Evolutionary conservation across 1,140 invertebrate genomes (phyloP).

Genomic region (Acromyrmex charruanus): DNA sequence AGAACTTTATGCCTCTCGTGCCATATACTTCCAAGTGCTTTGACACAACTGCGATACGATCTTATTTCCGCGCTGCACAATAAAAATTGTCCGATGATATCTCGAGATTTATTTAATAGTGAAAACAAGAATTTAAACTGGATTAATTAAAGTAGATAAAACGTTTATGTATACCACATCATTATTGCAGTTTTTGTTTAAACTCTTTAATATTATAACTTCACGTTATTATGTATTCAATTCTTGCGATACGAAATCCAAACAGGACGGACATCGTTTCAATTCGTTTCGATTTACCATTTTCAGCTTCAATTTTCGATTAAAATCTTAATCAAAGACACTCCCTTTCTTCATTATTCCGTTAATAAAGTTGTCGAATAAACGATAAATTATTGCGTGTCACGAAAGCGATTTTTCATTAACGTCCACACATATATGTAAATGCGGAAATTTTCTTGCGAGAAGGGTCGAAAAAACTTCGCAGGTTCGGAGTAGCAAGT

Average conservation of each 20-base stretch:
- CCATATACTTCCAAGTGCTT: background rate
- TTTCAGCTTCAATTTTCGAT: slow-evolving; percentile 32
- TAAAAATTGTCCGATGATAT: background rate
- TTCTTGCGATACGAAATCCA: background rate
- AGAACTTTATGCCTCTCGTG: background rate
- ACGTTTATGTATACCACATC: background rate
- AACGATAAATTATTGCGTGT: slow-evolving; percentile 43
- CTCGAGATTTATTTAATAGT: slow-evolving; percentile 8
- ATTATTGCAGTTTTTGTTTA: background rate
- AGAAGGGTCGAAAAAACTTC: slow-evolving; percentile 12
- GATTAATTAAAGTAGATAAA: slow-evolving; percentile 39
- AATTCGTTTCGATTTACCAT: background rate
- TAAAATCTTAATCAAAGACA: slow-evolving; percentile 49
- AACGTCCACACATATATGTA: slow-evolving; percentile 39
- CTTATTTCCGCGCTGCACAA: slow-evolving; percentile 23
- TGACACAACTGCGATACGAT: slow-evolving; percentile 21
- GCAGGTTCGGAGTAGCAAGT: background rate
- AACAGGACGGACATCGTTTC: background rate
- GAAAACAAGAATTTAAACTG: background rate
- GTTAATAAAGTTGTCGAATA: slow-evolving; percentile 44
- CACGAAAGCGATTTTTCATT: slow-evolving; percentile 47
- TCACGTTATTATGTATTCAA: background rate
- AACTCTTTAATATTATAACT: background rate
- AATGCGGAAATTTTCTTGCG: slow-evolving; percentile 33
- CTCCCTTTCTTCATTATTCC: slow-evolving; percentile 40